Evolutionary conservation across 2,888 invertebrate genomes (phyloP), one percentile per base, ranked within the genome.

Genomic region (Pediacus dermestoides): DNA sequence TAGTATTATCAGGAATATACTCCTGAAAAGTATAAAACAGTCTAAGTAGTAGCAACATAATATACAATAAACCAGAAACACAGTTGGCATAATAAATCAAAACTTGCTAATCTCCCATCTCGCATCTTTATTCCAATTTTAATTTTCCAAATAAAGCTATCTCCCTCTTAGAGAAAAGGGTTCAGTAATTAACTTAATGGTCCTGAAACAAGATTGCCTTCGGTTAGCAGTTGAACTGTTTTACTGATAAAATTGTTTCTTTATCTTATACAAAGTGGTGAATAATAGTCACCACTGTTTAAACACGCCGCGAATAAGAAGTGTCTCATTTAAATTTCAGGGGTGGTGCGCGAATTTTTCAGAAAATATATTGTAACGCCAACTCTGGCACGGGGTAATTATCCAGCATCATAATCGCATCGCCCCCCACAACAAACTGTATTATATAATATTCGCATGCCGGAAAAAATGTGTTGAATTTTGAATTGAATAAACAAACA

Each of bases 191-290:
- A 69, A 69, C 63, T 69, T 68, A 70, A 70, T 70, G 70, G 68
- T 65, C 66, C 61, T 61, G 68, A 68, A 70, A 70, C 68, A 70
- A 70, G 70, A 70, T 70, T 70, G 68, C 66, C 63, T 67, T 68
- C 53, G 66, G 67, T 66, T 68, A 66, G 61, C 65, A 66, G 66
- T 67, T 66, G 61, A 67, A 66, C 67, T 65, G 67, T 63, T 66
- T 59, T 55, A 57, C 62, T 63, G 58, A 68, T 67, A 68, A 67
- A 66, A 67, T 65, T 66, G 64, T 64, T 66, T 63, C 66, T 66
- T 67, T 67, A 66, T 67, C 66, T 64, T 50, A 42, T 15, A 28
- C 42, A 53, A 53, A 58, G 52, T 55, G 55, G 52, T 50, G 58
- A 56, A 57, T 58, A 60, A 60, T 60, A 54, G 47, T 11, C 12